Percentiles rank a stretch among this genome's conserved stretches.
Evolutionary conservation across 2,888 invertebrate genomes (phyloP).

Genomic region (Tenthredo distinguenda): DNA sequence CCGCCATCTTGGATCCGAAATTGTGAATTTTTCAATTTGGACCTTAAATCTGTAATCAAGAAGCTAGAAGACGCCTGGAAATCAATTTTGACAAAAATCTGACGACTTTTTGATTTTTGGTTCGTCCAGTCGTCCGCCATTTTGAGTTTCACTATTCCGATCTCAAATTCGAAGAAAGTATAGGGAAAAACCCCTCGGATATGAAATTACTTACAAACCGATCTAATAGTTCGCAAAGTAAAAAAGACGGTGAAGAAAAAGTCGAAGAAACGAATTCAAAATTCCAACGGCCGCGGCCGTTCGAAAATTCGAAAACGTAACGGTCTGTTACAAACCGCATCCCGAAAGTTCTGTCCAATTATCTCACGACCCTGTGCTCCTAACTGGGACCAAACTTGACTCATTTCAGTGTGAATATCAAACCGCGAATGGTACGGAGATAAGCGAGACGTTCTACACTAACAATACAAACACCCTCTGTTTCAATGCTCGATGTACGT

Average conservation of each 20-base stretch:
- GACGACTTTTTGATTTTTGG: no score
- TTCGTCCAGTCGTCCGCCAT: no score
- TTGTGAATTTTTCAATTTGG: not conserved
- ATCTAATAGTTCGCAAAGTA: no score
- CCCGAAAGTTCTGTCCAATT: not conserved
- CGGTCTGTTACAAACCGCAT: not conserved
- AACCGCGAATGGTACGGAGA: not conserved
- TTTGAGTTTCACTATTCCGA: no score
- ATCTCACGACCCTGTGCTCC: not conserved
- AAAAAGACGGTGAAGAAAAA: no score
- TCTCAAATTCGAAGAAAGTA: no score
- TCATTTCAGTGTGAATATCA: not conserved
- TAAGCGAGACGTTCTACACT: not conserved
- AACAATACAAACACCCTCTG: constrained; percentile 9
- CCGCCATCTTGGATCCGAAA: not conserved
- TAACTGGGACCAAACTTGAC: constrained; percentile 9
- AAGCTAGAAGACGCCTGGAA: not conserved
- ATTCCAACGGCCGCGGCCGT: not conserved
- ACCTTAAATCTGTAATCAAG: not conserved
- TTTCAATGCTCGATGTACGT: not conserved
- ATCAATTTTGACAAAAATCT: no score
- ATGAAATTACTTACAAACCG: no score
- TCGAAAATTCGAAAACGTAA: not conserved
- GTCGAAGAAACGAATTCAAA: not conserved
- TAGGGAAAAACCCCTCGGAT: no score